phyloP scores from a whole-genome alignment of 2,888 invertebrate species.

The Thalpophila matura region DNA sequence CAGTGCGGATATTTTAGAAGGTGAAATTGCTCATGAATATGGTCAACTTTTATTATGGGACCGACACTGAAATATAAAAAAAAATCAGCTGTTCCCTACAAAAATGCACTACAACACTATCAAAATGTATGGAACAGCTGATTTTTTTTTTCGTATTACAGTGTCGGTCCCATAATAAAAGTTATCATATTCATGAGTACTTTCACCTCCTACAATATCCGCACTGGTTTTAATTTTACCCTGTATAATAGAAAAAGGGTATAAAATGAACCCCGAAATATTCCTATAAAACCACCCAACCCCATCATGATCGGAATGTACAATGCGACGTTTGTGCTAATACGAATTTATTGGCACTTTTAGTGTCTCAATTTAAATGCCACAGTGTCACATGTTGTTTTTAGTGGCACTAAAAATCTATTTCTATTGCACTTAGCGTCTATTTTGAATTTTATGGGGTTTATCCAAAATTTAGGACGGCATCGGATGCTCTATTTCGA shows the following conservation, averaged over 20 bases:
- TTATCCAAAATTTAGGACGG: conserved; percentile 33
- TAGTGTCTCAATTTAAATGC: conserved; percentile 24
- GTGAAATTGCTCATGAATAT: too few species aligned
- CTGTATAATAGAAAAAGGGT: not conserved
- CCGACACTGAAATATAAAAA: too few species aligned
- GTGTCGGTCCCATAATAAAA: too few species aligned
- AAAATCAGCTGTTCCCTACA: too few species aligned
- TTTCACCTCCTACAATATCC: too few species aligned
- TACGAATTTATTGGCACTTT: conserved; percentile 48
- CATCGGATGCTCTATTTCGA: not conserved
- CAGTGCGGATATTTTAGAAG: too few species aligned
- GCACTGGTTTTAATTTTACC: not conserved
- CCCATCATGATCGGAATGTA: conserved; percentile 9
- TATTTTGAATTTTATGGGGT: conserved; percentile 38
- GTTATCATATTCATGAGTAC: too few species aligned
- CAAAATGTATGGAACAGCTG: too few species aligned
- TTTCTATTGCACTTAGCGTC: conserved; percentile 36
- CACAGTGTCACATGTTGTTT: conserved; percentile 35
- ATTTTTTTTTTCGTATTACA: too few species aligned
- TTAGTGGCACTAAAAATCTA: conserved; percentile 52
- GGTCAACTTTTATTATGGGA: too few species aligned
- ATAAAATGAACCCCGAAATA: not conserved
- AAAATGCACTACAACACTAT: too few species aligned
- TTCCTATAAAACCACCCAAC: not conserved
- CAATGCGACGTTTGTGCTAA: conserved; percentile 23